Evolutionary conservation across 2,797 vertebrate species (phyloP), one percentile per base, ranked within the genome.

Genomic region (Buceros bicornis): DNA sequence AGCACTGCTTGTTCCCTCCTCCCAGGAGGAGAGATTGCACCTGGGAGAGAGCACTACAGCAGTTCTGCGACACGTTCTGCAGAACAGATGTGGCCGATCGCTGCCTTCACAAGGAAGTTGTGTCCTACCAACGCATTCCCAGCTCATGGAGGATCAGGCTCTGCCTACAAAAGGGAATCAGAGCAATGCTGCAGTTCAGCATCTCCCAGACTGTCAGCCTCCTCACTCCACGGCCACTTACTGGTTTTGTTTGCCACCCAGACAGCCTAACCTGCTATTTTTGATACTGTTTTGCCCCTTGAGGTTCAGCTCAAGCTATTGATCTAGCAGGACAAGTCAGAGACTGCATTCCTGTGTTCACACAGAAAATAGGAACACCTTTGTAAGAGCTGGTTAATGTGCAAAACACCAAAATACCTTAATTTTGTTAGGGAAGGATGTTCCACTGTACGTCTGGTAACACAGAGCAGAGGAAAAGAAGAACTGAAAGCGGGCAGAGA

Each of bases 401-500:
- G 37, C 25, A 61, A 51, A 86, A 19, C 33, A 82, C 45, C 31
- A 54, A 50, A 67, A 78, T 26, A 58, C 20, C 42, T 77, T 51
- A 2, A 18, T 53, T 81, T 81, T 45, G 37, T 33, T 37, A 65
- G 56, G 42, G 37, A 77, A 77, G 22, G 40, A 47, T 13, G 42
- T 60, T 77, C 69, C 73, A 67, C 22, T 64, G 65, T 17, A 50
- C 47, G 28, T 24, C 35, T 56, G n/a, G n/a, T 42, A 58, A 64
- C 62, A 66, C 7, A 43, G n/a, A 60, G 14, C 35, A 65, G 35
- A 60, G 29, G 60, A 45, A 60, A 50, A 25, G 31, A 45, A 16
- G 31, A 42, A 33, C 53, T 2, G 1, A 51, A 45, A 25, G 37
- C 0, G 0, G 61, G 8, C 25, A 26, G 48, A 83, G 40, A 64